Evolutionary conservation across 2,797 vertebrate species (phyloP).

Genomic region (Phoebastria nigripes): DNA sequence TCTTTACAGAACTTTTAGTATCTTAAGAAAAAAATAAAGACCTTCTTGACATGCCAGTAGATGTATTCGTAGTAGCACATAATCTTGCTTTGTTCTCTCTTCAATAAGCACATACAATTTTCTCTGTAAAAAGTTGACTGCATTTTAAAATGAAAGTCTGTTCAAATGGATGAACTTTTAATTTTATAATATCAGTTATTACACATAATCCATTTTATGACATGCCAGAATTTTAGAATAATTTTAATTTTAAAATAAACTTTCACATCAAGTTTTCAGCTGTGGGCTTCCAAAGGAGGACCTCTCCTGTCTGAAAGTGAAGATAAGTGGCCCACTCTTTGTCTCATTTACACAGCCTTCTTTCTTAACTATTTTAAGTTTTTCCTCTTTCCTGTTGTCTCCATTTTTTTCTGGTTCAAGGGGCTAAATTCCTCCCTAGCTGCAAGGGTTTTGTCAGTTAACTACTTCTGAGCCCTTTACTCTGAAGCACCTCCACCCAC

Average conservation of each 20-base stretch:
- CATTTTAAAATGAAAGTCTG: neutral
- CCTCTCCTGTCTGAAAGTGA: neutral
- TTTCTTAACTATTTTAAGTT: neutral
- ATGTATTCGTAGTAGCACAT: neutral
- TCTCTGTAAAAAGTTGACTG: neutral
- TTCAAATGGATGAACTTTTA: neutral
- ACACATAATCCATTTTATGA: neutral
- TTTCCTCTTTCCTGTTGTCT: neutral
- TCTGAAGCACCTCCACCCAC: neutral
- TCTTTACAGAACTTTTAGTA: neutral
- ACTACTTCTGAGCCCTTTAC: neutral
- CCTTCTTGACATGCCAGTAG: neutral
- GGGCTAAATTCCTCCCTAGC: neutral
- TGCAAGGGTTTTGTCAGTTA: neutral
- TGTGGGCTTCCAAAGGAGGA: neutral
- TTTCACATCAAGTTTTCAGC: neutral
- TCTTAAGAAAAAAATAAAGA: neutral
- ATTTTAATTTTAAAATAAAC: neutral
- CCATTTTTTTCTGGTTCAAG: neutral
- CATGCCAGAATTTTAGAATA: neutral
- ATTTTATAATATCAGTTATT: neutral
- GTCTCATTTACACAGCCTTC: neutral
- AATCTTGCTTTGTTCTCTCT: conserved; percentile 16
- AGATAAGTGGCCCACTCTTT: neutral
- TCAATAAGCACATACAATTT: neutral